Percentiles rank a stretch among this genome's conserved stretches.
Evolutionary conservation across 2,888 invertebrate genomes (phyloP).

Genomic region (Panorpa germanica): DNA sequence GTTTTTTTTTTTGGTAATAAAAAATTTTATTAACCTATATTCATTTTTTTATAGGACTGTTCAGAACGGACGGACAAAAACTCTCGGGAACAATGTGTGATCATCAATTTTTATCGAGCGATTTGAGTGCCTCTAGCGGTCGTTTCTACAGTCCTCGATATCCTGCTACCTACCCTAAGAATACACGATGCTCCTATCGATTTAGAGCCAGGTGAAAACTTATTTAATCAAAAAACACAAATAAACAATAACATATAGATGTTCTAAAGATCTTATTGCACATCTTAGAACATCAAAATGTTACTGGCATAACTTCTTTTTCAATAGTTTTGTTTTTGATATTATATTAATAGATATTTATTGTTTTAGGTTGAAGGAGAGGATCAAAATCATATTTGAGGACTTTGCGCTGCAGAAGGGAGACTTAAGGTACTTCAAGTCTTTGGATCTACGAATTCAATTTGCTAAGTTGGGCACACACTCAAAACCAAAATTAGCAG

Average conservation of each 20-base stretch:
- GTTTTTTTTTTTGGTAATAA: too few relatives aligned
- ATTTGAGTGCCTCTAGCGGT: conserved; percentile 48
- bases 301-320: too few relatives aligned
- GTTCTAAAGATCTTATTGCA: too few relatives aligned
- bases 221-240: too few relatives aligned
- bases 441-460: too few relatives aligned
- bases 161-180: conserved; percentile 88
- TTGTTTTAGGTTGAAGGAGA: conserved; percentile 47
- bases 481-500: too few relatives aligned
- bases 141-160: conserved; percentile 84
- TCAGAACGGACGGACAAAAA: conserved; percentile 62
- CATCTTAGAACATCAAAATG: too few relatives aligned
- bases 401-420: conserved; percentile 60
- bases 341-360: conserved; percentile 13
- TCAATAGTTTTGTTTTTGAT: too few relatives aligned
- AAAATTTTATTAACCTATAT: too few relatives aligned
- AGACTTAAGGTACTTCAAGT: conserved; percentile 63
- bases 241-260: too few relatives aligned
- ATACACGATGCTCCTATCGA: conserved; percentile 74
- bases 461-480: too few relatives aligned
- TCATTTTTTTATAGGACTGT: conserved; percentile 56
- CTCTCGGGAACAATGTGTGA: conserved; percentile 66
- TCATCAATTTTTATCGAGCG: conserved; percentile 63
- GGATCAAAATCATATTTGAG: conserved; percentile 67
- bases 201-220: conserved; percentile 80